A percentile compares a stretch with the other conserved stretches of the same genome.
Conservation (phyloP, 2,113 vertebrate genomes). For the Pollimyrus isidori region DNA sequence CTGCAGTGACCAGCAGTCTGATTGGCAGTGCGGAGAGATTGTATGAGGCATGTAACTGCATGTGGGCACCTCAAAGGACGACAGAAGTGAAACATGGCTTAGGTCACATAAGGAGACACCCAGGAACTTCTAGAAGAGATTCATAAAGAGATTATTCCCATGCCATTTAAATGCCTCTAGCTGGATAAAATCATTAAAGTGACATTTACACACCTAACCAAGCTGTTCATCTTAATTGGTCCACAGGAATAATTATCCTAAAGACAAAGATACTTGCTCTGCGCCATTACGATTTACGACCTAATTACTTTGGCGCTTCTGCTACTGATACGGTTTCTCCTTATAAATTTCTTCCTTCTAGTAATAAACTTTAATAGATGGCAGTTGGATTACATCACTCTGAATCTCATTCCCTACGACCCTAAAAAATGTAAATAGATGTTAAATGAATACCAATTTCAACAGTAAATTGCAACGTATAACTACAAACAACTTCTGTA, state of each 20-base stretch:
- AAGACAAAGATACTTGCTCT: neutral
- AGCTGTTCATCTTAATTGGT: neutral
- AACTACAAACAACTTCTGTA: neutral
- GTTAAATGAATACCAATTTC: neutral
- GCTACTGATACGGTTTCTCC: neutral
- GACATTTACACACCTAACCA: neutral
- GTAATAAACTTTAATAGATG: neutral
- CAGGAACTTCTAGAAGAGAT: neutral
- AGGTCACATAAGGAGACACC: neutral
- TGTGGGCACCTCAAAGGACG: neutral
- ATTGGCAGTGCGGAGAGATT: neutral
- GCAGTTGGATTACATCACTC: neutral
- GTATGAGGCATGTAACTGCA: neutral
- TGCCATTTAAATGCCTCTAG: neutral
- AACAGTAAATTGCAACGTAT: neutral
- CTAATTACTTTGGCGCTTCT: neutral
- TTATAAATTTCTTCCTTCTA: neutral
- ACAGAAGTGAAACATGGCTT: neutral
- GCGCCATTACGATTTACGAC: neutral
- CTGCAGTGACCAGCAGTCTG: neutral
- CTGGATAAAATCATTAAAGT: constrained; percentile 3
- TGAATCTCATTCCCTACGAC: neutral
- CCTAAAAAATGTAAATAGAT: neutral
- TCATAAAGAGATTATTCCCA: neutral
- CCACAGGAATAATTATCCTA: neutral